phyloP scores from a whole-genome alignment of 2,797 vertebrate species.

The Sparidentex hasta region DNA sequence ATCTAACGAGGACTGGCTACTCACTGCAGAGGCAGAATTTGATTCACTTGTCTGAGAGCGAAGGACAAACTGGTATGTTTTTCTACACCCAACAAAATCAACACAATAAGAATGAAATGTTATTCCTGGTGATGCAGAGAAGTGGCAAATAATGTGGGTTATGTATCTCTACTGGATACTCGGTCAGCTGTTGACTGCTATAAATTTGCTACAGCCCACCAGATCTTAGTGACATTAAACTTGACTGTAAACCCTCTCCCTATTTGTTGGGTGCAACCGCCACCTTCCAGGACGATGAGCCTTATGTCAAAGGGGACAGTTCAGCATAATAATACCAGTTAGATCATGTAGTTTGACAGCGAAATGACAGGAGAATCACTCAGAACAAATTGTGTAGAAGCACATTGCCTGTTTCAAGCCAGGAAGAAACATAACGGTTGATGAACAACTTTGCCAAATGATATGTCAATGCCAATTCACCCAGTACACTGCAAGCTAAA shows the following conservation, averaged over 20 bases:
- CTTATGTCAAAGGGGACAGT: constrained; percentile 9
- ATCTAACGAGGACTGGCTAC: no score
- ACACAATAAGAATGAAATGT: not conserved
- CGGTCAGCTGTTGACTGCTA: not conserved
- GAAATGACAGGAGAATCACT: constrained; percentile 21
- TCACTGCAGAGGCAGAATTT: not conserved
- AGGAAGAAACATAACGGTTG: constrained; percentile 21
- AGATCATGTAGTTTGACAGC: constrained; percentile 7
- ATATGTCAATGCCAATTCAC: constrained; percentile 21
- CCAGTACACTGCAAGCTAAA: constrained; percentile 21
- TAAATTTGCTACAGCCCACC: not conserved
- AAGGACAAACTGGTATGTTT: not conserved
- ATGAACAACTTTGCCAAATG: constrained; percentile 35
- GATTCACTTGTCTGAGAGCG: not conserved
- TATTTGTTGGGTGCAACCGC: not conserved
- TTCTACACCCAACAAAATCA: not conserved
- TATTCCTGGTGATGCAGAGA: not conserved
- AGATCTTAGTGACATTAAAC: not conserved
- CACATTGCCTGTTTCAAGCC: constrained; percentile 14
- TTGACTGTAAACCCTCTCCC: not conserved
- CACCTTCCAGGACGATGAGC: not conserved
- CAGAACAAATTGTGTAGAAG: constrained; percentile 36
- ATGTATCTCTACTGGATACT: not conserved
- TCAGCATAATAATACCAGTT: not conserved
- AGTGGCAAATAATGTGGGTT: not conserved